These are phyloP conservation scores for Psephotus haematonotus DNA, from an alignment of 2,113 vertebrate species.

Conservation along the genomic window DNA sequence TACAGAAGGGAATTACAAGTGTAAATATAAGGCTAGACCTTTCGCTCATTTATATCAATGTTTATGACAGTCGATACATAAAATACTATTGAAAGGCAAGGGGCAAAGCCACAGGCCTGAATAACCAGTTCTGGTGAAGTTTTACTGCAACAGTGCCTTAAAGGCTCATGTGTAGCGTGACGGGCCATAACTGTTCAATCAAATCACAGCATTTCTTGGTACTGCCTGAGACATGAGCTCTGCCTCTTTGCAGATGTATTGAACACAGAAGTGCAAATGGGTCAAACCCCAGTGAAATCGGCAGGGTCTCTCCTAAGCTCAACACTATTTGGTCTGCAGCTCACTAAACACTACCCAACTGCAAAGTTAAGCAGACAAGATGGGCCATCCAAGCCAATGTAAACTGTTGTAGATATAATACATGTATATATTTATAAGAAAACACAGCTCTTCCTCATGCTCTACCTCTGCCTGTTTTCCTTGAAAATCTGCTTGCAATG, in stretches of 20 bases:
- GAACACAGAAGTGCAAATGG: rapidly evolving
- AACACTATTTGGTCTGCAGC: background rate
- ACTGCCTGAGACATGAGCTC: background rate
- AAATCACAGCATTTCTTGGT: background rate
- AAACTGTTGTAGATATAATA: background rate
- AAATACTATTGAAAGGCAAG: background rate
- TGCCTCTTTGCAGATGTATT: background rate
- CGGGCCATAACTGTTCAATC: rapidly evolving
- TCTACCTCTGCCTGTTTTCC: background rate
- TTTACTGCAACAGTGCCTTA: background rate
- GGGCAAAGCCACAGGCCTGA: background rate
- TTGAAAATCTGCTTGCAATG: background rate
- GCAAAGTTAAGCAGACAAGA: background rate
- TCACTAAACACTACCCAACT: rapidly evolving
- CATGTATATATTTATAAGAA: background rate
- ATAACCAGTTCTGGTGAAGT: background rate
- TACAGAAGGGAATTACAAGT: background rate
- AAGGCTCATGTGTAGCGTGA: rapidly evolving
- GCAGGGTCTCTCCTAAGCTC: background rate
- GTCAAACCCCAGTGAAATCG: background rate
- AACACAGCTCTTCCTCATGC: background rate
- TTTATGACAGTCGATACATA: background rate
- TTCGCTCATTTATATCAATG: background rate
- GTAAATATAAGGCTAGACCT: background rate
- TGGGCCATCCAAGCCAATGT: too few species aligned